These are phyloP conservation scores for Scolopax bukidnonensis DNA, from an alignment of 2,797 vertebrate species.

Conservation along the genomic window DNA sequence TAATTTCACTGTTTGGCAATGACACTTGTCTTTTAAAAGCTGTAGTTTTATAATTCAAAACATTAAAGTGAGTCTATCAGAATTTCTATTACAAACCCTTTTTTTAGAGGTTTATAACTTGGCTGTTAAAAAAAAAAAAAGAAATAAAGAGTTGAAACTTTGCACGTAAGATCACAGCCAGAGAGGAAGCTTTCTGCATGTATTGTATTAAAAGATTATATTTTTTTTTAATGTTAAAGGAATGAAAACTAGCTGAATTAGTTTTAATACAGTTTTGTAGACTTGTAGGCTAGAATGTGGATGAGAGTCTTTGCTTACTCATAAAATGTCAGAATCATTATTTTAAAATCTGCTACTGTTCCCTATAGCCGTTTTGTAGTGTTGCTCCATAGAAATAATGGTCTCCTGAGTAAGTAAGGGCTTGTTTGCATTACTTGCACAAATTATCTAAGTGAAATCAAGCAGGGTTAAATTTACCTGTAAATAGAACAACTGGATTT, in stretches of 20 bases:
- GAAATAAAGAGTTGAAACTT: slow-evolving; percentile 28
- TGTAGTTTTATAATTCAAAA: slow-evolving; percentile 72
- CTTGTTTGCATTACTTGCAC: slow-evolving; percentile 26
- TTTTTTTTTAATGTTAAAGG: slow-evolving; percentile 8
- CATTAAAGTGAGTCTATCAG: slow-evolving; percentile 58
- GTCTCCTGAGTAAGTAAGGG: slow-evolving; percentile 27
- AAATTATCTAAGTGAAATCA: slow-evolving; percentile 51
- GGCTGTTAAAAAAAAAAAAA: slow-evolving; percentile 19
- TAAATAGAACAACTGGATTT: slow-evolving; percentile 39
- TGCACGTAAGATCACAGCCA: not conserved
- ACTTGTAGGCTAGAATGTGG: not conserved
- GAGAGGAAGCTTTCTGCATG: not conserved
- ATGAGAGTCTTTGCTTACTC: slow-evolving; percentile 4
- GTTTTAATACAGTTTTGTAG: slow-evolving; percentile 56
- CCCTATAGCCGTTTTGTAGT: not conserved
- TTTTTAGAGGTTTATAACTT: slow-evolving; percentile 63
- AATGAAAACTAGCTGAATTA: slow-evolving; percentile 11
- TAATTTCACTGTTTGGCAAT: slow-evolving; percentile 75
- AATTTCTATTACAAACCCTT: slow-evolving; percentile 61
- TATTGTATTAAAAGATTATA: not conserved
- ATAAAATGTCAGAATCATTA: slow-evolving; percentile 1
- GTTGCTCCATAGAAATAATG: not conserved
- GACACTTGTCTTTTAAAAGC: slow-evolving; percentile 76
- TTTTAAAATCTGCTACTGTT: slow-evolving; percentile 16
- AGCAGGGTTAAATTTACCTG: slow-evolving; percentile 33